Percentiles rank a stretch among this genome's conserved stretches.
Conservation (phyloP, 30 jellyfish, hydroid and myxozoan species). For the Clytia hemisphaerica region DNA sequence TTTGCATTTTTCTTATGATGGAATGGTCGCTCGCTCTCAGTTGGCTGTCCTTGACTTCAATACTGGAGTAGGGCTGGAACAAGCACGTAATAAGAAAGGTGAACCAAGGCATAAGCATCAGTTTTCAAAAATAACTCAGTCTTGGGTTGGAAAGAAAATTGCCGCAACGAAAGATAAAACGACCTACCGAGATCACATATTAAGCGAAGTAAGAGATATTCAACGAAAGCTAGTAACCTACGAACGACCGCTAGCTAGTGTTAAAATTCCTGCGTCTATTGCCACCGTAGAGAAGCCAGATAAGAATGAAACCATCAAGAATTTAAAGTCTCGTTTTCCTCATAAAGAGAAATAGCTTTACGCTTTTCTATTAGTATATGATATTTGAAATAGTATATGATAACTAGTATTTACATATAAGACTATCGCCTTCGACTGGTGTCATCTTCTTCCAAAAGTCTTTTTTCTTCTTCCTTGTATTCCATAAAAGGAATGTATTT, state of each 20-base stretch:
- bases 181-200: too few species aligned
- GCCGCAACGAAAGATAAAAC: constrained; percentile 7
- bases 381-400: not conserved
- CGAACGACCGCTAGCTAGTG: too few species aligned
- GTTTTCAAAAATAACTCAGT: constrained; percentile 22
- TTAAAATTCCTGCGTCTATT: constrained; percentile 16
- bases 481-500: constrained; percentile 22
- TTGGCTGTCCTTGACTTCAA: constrained; percentile 20
- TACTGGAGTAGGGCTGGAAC: too few species aligned
- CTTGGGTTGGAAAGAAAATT: constrained; percentile 12
- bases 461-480: constrained; percentile 10
- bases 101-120: not conserved
- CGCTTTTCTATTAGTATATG: too few species aligned
- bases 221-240: too few species aligned
- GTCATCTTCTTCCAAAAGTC: constrained; percentile 6
- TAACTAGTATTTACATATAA: not conserved
- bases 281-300: constrained; percentile 44
- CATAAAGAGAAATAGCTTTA: too few species aligned
- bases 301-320: constrained; percentile 13
- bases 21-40: constrained; percentile 27
- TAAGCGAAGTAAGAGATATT: too few species aligned
- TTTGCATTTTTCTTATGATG: constrained; percentile 7
- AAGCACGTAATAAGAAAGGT: constrained; percentile 2
- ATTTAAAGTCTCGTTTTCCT: not conserved
- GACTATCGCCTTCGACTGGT: not conserved